Evolutionary conservation across 2,113 vertebrate species (phyloP).

Genomic region (Limanda limanda): DNA sequence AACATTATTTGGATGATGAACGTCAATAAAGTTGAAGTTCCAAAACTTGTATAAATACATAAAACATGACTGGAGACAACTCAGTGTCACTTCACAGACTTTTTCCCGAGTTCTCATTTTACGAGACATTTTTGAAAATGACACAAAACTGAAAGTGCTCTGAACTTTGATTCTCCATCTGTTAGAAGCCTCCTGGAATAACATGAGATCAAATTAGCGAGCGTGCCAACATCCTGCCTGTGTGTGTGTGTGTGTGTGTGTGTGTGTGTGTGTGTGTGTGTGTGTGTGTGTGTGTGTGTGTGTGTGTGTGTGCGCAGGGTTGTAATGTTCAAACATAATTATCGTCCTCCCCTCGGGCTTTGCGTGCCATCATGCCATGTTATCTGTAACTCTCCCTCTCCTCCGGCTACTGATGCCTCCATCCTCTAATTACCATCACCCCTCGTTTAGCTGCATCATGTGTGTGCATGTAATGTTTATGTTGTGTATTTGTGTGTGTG

Average conservation of each 20-base stretch:
- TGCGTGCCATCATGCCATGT: background rate
- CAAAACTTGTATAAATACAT: background rate
- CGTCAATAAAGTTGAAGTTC: background rate
- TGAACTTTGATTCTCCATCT: background rate
- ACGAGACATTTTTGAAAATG: background rate
- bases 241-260: too few relatives aligned
- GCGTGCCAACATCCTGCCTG: background rate
- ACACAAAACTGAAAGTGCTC: background rate
- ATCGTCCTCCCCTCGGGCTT: constrained; percentile 1
- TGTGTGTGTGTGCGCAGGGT: background rate
- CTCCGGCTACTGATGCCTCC: constrained; percentile 14
- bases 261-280: too few relatives aligned
- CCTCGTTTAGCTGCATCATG: constrained; percentile 44
- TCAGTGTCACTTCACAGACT: too few relatives aligned
- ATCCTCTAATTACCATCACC: constrained; percentile 24
- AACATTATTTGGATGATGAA: too few relatives aligned
- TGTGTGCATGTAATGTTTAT: constrained; percentile 2
- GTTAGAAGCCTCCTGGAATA: constrained; percentile 6
- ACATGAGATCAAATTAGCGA: constrained; percentile 21
- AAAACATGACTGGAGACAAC: too few relatives aligned
- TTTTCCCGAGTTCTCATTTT: too few relatives aligned
- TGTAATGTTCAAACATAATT: constrained; percentile 20
- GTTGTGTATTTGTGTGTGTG: background rate
- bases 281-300: background rate
- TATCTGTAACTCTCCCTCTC: constrained; percentile 16